A percentile compares a stretch with the other conserved stretches of the same genome.
These are phyloP conservation scores for Xanthia icteritia DNA, from an alignment of 2,888 invertebrate genomes.

Conservation along the genomic window DNA sequence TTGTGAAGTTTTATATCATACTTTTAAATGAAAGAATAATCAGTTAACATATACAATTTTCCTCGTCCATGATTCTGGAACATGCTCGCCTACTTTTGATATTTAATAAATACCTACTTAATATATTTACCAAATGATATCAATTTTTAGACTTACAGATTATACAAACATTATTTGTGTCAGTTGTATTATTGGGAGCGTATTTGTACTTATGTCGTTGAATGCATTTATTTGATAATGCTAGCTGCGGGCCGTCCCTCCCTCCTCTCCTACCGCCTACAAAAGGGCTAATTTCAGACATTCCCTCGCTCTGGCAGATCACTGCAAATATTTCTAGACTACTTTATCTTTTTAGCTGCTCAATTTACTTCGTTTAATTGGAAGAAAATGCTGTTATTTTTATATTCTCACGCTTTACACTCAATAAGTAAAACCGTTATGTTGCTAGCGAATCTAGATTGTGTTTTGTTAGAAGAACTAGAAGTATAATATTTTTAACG, in stretches of 20 bases:
- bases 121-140: constrained; percentile 53
- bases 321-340: constrained; percentile 45
- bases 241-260: constrained; percentile 21
- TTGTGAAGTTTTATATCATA: constrained; percentile 3
- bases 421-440: constrained; percentile 23
- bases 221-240: constrained; percentile 61
- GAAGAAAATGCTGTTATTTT: background rate
- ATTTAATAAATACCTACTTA: constrained; percentile 48
- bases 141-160: constrained; percentile 52
- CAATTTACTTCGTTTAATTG: background rate
- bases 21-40: background rate
- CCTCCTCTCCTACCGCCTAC: constrained; percentile 29
- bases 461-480: constrained; percentile 9
- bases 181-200: constrained; percentile 34
- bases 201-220: constrained; percentile 46
- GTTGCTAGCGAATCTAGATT: constrained; percentile 13
- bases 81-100: constrained; percentile 1
- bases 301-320: constrained; percentile 13
- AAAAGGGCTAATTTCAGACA: constrained; percentile 63
- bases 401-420: constrained; percentile 16
- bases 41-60: constrained; percentile 21
- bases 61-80: constrained; percentile 29
- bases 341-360: background rate
- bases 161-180: constrained; percentile 62
- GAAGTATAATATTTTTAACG: constrained; percentile 6